A percentile compares a stretch with the other conserved stretches of the same genome.
phyloP scores from a whole-genome alignment of 2,888 invertebrate genomes.

The Pantelozetes paolii region DNA sequence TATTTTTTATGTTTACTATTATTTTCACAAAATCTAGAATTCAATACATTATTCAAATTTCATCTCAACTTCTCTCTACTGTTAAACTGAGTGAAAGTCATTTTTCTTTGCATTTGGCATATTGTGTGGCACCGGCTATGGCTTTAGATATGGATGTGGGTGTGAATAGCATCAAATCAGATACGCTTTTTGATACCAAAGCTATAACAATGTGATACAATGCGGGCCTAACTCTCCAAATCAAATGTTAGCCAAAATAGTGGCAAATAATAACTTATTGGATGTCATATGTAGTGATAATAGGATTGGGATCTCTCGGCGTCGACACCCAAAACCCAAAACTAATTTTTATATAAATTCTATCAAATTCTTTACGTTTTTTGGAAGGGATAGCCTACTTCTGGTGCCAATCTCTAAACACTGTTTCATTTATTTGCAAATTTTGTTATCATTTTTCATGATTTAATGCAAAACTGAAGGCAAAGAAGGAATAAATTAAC shows the following conservation, averaged over 20 bases:
- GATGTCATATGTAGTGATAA: slow-evolving; percentile 17
- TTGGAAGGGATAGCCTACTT: too few species aligned
- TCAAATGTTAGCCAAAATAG: not conserved
- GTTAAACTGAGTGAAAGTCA: slow-evolving; percentile 23
- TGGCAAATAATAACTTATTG: slow-evolving; percentile 3
- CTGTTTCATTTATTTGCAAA: slow-evolving; percentile 27
- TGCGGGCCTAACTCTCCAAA: not conserved
- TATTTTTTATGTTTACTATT: not conserved
- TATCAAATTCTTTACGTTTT: not conserved
- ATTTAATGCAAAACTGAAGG: not conserved
- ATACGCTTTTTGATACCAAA: too few species aligned
- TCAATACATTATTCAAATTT: slow-evolving; percentile 8
- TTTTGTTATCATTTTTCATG: slow-evolving; percentile 11
- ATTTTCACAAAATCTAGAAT: not conserved
- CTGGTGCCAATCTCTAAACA: not conserved
- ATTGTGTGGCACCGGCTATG: not conserved
- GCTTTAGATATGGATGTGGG: not conserved
- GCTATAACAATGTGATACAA: slow-evolving; percentile 20
- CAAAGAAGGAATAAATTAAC: slow-evolving; percentile 12
- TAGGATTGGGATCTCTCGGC: slow-evolving; percentile 10
- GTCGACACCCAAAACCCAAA: not conserved
- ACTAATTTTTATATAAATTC: slow-evolving; percentile 16
- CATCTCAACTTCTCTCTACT: too few species aligned
- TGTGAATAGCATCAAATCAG: slow-evolving; percentile 16
- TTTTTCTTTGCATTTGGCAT: slow-evolving; percentile 28